These are phyloP conservation scores for Coreoperca whiteheadi DNA, from an alignment of 2,113 vertebrate genomes.

Conservation along the genomic window DNA sequence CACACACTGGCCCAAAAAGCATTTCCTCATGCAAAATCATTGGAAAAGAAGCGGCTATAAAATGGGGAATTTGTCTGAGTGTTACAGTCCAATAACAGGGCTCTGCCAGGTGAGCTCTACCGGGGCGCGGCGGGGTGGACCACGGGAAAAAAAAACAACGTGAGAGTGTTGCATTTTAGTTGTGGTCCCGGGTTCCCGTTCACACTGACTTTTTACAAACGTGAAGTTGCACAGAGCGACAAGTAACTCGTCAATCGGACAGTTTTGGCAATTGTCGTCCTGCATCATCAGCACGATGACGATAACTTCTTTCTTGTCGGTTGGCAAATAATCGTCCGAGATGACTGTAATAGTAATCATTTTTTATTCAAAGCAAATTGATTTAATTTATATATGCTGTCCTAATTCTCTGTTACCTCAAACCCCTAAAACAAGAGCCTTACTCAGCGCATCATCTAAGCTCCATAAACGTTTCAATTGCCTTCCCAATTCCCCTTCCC, in stretches of 20 bases:
- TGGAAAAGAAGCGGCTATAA: not conserved
- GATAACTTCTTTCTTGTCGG: no score
- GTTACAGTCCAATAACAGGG: no score
- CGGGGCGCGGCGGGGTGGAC: no score
- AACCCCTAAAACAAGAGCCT: slow-evolving; percentile 21
- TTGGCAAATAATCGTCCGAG: not conserved
- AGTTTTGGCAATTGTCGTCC: no score
- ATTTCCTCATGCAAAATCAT: not conserved
- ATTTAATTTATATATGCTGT: not conserved
- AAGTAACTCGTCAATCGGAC: no score
- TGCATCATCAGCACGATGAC: no score
- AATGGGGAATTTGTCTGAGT: not conserved
- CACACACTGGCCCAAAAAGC: not conserved
- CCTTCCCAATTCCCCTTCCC: slow-evolving; percentile 40
- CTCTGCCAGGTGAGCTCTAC: no score
- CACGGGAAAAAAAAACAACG: no score
- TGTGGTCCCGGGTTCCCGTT: no score
- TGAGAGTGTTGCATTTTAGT: no score
- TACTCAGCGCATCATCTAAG: slow-evolving; percentile 14
- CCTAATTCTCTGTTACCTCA: not conserved
- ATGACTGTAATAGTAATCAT: not conserved
- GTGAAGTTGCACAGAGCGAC: no score
- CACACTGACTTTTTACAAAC: no score
- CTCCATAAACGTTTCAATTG: slow-evolving; percentile 56
- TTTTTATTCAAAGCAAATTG: not conserved